Percentiles rank a stretch among this genome's conserved stretches.
Conservation (phyloP, 1,140 invertebrate genomes). For the Caenorhabditis remanei region DNA sequence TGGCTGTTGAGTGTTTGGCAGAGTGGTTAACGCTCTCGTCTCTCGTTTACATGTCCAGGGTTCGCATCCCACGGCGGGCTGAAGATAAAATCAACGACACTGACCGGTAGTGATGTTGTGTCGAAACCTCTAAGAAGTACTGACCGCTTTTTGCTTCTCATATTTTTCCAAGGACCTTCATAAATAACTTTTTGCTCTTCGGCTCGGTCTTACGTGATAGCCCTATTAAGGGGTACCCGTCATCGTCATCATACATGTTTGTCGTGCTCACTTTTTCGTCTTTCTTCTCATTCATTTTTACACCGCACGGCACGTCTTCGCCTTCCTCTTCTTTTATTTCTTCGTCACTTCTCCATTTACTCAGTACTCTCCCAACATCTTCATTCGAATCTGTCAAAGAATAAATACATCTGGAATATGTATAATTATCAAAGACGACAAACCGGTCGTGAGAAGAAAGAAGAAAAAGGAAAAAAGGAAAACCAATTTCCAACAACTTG, state of each 20-base stretch:
- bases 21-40: conserved; percentile 7
- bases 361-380: neutral
- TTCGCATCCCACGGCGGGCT: neutral
- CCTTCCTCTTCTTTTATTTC: neutral
- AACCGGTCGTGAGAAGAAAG: conserved; percentile 10
- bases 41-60: neutral
- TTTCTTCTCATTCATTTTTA: conserved; percentile 51
- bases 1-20: conserved; percentile 22
- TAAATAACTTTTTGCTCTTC: conserved; percentile 33
- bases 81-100: conserved; percentile 44
- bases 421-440: conserved; percentile 18
- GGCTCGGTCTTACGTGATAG: conserved; percentile 15
- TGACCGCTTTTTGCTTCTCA: conserved; percentile 24
- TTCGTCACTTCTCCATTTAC: neutral
- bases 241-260: conserved; percentile 46
- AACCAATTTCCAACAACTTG: conserved; percentile 13
- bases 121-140: conserved; percentile 54
- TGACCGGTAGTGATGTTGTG: conserved; percentile 52
- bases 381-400: neutral
- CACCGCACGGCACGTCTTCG: neutral
- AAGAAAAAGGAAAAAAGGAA: conserved; percentile 17
- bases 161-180: neutral
- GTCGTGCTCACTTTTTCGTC: conserved; percentile 45
- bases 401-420: neutral
- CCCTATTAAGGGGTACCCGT: conserved; percentile 41